These are phyloP conservation scores for Coilia nasus DNA, from an alignment of 2,797 vertebrate species.

Conservation along the genomic window DNA sequence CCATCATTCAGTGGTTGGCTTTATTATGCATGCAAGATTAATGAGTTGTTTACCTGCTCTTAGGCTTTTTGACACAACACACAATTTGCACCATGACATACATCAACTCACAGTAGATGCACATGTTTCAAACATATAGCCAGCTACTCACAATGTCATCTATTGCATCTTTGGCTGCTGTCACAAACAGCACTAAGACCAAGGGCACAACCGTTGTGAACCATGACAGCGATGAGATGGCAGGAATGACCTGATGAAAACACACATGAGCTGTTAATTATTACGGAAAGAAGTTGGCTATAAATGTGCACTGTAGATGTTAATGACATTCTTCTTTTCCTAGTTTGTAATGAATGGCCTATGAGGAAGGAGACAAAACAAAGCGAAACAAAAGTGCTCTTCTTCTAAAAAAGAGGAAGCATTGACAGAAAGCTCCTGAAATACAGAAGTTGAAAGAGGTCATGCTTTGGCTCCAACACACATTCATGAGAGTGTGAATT, in stretches of 20 bases:
- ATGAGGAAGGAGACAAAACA: neutral
- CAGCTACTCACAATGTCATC: conserved; percentile 86
- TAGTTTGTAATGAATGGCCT: neutral
- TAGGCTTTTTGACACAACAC: neutral
- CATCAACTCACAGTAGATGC: neutral
- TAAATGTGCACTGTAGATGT: neutral
- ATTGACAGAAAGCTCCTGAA: neutral
- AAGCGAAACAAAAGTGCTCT: too few relatives aligned
- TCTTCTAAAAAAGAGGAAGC: neutral
- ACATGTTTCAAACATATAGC: neutral
- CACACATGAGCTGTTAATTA: neutral
- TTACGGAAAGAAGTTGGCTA: neutral
- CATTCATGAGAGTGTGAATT: neutral
- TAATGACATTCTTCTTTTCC: neutral
- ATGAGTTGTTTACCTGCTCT: neutral
- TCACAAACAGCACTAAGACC: conserved; percentile 86
- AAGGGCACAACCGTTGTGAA: conserved; percentile 93
- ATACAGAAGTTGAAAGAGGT: neutral
- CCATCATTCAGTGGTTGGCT: neutral
- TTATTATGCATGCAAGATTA: neutral
- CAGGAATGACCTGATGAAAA: conserved; percentile 75
- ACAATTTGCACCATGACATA: neutral
- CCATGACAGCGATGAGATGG: conserved; percentile 86
- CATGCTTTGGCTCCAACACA: neutral
- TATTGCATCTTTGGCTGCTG: conserved; percentile 90